Evolutionary conservation across 1,140 invertebrate genomes (phyloP).

Genomic region (Camponotus floridanus): DNA sequence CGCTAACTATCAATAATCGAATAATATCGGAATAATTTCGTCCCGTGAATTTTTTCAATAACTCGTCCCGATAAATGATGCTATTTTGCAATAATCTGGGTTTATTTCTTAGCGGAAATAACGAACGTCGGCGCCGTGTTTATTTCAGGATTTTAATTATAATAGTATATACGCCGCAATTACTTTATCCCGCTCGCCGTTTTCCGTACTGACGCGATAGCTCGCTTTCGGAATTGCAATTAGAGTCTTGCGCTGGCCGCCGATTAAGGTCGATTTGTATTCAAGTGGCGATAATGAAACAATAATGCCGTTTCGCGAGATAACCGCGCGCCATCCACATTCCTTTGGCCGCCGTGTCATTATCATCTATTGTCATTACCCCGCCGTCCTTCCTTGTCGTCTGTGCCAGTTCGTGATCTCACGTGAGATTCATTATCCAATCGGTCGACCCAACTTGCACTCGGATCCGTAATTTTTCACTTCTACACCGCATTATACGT

Average conservation of each 20-base stretch:
- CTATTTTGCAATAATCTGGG: background rate
- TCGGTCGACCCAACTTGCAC: constrained; percentile 14
- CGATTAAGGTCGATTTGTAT: constrained; percentile 68
- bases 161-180: constrained; percentile 1
- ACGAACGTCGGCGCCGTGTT: background rate
- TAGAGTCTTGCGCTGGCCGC: constrained; percentile 26
- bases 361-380: constrained; percentile 68
- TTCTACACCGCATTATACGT: constrained; percentile 8
- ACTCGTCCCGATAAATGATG: background rate
- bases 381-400: background rate
- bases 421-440: constrained; percentile 72
- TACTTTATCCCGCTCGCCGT: constrained; percentile 25
- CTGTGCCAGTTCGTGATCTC: constrained; percentile 59
- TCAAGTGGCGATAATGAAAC: constrained; percentile 63
- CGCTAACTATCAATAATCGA: background rate
- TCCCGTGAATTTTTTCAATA: background rate
- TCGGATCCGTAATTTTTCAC: constrained; percentile 48
- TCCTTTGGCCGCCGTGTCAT: constrained; percentile 50
- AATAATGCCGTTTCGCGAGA: constrained; percentile 55
- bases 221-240: constrained; percentile 53
- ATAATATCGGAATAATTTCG: background rate
- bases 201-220: background rate
- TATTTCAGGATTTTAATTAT: constrained; percentile 8
- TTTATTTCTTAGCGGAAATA: background rate
- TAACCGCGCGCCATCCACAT: constrained; percentile 47